phyloP scores from a whole-genome alignment of 2,797 vertebrate species.

The Todus mexicanus region DNA sequence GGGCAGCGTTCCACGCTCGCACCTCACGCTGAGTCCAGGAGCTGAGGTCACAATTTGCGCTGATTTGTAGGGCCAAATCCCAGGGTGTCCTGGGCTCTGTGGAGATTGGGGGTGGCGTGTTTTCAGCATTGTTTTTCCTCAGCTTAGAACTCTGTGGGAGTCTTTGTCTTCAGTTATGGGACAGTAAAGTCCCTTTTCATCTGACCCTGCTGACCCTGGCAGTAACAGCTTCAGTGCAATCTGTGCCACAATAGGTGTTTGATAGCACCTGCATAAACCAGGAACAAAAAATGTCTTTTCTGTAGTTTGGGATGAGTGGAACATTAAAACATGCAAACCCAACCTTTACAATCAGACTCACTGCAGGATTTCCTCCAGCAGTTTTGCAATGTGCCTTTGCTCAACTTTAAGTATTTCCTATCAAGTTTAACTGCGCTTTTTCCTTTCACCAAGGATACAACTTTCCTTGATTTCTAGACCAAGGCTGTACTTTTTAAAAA shows the following conservation, averaged over 20 bases:
- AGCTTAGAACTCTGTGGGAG: background rate
- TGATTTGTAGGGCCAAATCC: background rate
- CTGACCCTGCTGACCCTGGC: no score
- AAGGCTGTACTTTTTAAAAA: background rate
- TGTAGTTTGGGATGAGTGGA: background rate
- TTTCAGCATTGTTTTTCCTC: background rate
- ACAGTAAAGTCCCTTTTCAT: background rate
- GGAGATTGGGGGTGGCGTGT: background rate
- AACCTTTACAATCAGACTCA: background rate
- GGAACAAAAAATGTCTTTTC: background rate
- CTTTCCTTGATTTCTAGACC: background rate
- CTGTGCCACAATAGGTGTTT: background rate
- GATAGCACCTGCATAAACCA: background rate
- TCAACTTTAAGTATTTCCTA: background rate
- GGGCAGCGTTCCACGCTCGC: background rate
- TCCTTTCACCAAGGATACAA: background rate
- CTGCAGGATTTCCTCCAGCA: background rate
- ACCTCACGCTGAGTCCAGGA: background rate
- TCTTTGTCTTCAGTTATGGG: background rate
- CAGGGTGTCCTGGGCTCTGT: background rate
- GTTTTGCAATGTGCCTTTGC: background rate
- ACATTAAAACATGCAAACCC: background rate
- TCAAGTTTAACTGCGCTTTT: background rate
- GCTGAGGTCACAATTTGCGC: background rate
- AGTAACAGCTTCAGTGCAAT: background rate